Percentiles rank a stretch among this genome's conserved stretches.
phyloP scores from a whole-genome alignment of 2,888 invertebrate species.

The Brenthis hecate region DNA sequence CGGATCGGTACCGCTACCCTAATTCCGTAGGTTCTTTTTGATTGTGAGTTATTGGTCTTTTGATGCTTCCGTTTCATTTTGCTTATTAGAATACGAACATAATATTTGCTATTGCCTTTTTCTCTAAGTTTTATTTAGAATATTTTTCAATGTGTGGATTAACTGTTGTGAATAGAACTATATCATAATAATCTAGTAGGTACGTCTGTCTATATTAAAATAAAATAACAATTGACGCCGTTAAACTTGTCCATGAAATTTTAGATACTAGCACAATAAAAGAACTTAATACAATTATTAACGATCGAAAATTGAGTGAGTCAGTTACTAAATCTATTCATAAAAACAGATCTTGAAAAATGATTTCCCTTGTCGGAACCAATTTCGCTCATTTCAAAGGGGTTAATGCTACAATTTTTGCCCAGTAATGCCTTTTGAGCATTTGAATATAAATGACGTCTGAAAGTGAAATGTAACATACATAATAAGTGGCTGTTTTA shows the following conservation, averaged over 20 bases:
- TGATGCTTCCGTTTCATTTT: slow-evolving; percentile 73
- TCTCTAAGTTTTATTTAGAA: too few relatives aligned
- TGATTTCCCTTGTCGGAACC: slow-evolving; percentile 62
- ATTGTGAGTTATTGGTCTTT: slow-evolving; percentile 73
- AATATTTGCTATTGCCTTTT: slow-evolving; percentile 23
- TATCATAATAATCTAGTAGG: too few relatives aligned
- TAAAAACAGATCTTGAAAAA: slow-evolving; percentile 52
- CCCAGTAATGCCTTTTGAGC: slow-evolving; percentile 80
- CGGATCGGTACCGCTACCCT: slow-evolving; percentile 77
- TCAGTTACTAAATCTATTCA: slow-evolving; percentile 28
- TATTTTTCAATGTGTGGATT: too few relatives aligned
- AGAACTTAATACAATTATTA: slow-evolving; percentile 39
- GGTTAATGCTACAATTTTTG: slow-evolving; percentile 79
- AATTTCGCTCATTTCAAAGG: slow-evolving; percentile 76
- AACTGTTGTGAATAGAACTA: too few relatives aligned
- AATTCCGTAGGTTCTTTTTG: slow-evolving; percentile 75
- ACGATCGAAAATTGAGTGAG: slow-evolving; percentile 18
- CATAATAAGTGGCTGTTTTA: slow-evolving; percentile 83
- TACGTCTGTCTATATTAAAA: too few relatives aligned
- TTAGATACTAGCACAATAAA: slow-evolving; percentile 15
- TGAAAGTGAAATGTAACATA: slow-evolving; percentile 83
- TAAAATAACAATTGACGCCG: too few relatives aligned
- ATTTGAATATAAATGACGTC: slow-evolving; percentile 83
- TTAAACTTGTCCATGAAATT: too few relatives aligned
- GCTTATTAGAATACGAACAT: slow-evolving; percentile 20